Base-by-base conservation (phyloP, 2,113 vertebrate genomes). In the Cheilinus undulatus region DNA sequence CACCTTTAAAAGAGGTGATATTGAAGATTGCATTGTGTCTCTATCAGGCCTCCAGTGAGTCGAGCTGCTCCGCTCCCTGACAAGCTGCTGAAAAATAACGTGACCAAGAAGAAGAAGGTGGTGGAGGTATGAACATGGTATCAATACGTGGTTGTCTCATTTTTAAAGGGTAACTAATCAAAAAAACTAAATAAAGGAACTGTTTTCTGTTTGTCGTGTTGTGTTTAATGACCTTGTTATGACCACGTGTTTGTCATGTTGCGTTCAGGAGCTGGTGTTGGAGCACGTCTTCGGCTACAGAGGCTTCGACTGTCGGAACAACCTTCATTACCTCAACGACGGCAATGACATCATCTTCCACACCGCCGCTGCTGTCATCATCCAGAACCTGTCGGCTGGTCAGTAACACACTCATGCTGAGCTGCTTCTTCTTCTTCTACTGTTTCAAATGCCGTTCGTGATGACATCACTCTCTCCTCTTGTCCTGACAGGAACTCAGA, bases 251-350 rank as follows among this genome's bases (percentile, higher is more conserved):
- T 2, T 43, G 5, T 34, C 36, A 2, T 24, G 5, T 11, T 14
- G 34, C 6, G 9, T 60, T 7, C 27, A 99, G 98, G 97, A 99
- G 70, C 93, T 99, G 86, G 93, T 93, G 53, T 78, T 99, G 75
- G 96, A 99, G 23, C 98, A 99, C 0, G 96, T 99, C 15, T 99
- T 99, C 70, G 98, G 98, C 17, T 99, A 98, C 92, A 81, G 98
- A 88, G 97, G 98, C 24, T 97, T 96, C 17, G 97, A 99, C 86
- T 99, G 98, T 71, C 96, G 97, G 32, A 98, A 99, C 90, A 99
- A 99, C 93, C 95, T 99, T 61, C 97, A 99, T 80, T 99, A 99
- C 94, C 96, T 99, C 82, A 99, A 98, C 0, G 97, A 99, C 0
- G 96, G 97, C 0, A 81, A 94, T 0, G 97, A 99, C 88, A 98